Percentiles rank a stretch among this genome's conserved stretches.
phyloP scores from a whole-genome alignment of 2,888 invertebrate species.

The Apamea anceps region DNA sequence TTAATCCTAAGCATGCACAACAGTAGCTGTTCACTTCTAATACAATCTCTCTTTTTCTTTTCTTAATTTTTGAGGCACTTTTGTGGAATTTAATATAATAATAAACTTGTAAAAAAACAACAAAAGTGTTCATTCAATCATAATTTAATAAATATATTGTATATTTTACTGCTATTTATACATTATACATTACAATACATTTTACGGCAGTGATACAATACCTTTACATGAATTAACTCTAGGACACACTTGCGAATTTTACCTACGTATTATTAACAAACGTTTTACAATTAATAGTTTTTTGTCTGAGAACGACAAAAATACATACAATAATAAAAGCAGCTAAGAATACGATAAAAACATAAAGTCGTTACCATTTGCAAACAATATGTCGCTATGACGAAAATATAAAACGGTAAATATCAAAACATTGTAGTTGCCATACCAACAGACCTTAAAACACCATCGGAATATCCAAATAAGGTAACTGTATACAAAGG shows the following conservation, averaged over 20 bases:
- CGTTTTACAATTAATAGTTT: background rate
- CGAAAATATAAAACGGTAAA: slow-evolving; percentile 52
- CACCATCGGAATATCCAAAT: slow-evolving; percentile 61
- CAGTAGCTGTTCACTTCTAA: background rate
- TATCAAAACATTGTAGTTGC: slow-evolving; percentile 39
- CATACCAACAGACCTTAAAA: slow-evolving; percentile 41
- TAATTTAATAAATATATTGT: slow-evolving; percentile 66
- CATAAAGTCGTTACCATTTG: slow-evolving; percentile 20
- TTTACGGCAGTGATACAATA: slow-evolving; percentile 62
- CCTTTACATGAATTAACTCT: slow-evolving; percentile 29
- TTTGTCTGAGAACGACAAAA: background rate
- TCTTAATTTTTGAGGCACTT: background rate
- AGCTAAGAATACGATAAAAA: background rate
- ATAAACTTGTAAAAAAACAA: background rate
- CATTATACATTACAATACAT: slow-evolving; percentile 63
- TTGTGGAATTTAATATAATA: background rate
- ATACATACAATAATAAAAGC: background rate
- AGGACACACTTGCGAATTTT: slow-evolving; percentile 36
- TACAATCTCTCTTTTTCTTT: background rate
- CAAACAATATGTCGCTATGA: slow-evolving; percentile 37
- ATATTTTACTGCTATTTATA: slow-evolving; percentile 59
- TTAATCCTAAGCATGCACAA: background rate
- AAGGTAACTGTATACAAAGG: slow-evolving; percentile 47
- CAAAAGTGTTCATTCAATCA: slow-evolving; percentile 47
- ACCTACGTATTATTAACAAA: background rate